Evolutionary conservation across 2,113 vertebrate genomes (phyloP).

Genomic region (Mohoua ochrocephala): DNA sequence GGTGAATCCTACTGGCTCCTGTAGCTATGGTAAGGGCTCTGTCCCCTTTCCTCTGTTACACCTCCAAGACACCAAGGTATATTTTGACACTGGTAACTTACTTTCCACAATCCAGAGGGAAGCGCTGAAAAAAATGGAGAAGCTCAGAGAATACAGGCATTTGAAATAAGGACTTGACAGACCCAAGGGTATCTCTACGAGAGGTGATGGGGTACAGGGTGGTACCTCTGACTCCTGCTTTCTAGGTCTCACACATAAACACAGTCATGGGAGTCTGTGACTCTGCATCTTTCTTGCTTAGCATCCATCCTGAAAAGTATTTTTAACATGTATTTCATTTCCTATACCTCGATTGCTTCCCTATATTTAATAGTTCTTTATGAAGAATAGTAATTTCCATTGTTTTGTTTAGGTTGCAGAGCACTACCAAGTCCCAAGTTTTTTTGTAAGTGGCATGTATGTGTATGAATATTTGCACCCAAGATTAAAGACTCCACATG

Average conservation of each 20-base stretch:
- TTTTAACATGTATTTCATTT: not conserved
- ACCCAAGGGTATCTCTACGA: not conserved
- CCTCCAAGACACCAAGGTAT: not conserved
- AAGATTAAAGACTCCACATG: not conserved
- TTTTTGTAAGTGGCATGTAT: not conserved
- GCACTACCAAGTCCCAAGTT: not conserved
- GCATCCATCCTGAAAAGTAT: not conserved
- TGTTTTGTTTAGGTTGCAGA: not conserved
- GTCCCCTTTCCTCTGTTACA: not conserved
- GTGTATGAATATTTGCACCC: not conserved
- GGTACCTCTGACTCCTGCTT: not conserved
- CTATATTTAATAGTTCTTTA: not conserved
- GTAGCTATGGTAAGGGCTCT: not conserved
- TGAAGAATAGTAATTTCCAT: not conserved
- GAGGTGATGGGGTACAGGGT: not conserved
- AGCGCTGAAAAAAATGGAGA: not conserved
- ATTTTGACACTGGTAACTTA: not conserved
- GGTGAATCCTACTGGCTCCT: not conserved
- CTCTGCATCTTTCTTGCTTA: not conserved
- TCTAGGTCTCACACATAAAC: not conserved
- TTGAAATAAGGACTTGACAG: not conserved
- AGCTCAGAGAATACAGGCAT: not conserved
- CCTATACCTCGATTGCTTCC: not conserved
- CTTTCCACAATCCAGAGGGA: not conserved
- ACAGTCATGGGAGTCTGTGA: not conserved